Base-by-base conservation (phyloP, 2,797 vertebrate species). In the Halcyon leucocephala region DNA sequence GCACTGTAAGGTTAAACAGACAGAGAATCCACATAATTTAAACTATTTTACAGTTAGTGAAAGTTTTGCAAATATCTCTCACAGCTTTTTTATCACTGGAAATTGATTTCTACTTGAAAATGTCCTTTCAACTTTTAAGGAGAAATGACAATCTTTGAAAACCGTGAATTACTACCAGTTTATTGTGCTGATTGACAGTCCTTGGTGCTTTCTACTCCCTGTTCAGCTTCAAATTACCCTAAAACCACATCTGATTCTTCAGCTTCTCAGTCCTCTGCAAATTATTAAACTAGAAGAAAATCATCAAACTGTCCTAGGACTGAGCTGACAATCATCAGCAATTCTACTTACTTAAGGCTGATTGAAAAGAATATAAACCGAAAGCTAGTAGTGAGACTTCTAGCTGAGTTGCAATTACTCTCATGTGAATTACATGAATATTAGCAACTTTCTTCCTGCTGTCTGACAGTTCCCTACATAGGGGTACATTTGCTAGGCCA, bases 391-490 rank as follows among this genome's bases (percentile, higher is more conserved):
- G 25, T 11, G 10, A 78, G 29, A 58, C 10, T 12, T 25, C 21
- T 9, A 5, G 6, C 0, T 21, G 39, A 71, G 28, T 10, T 79
- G 21, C 7, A 2, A 4, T 60, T 11, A 44, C 26, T 31, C 3
- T 35, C 24, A 28, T 0, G 0, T 64, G 26, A 73, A 18, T 48
- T 18, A 35, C 14, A 7, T 5, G 7, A 44, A 0, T 35, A 61
- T 19, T 35, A 65, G 29, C 24, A 33, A 8, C 35, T 33, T 60
- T 12, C 51, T 15, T 41, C 31, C 44, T 18, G 57, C 29, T 29
- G 10, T 41, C 15, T 24, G 33, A 25, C 69, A 42, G 25, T 18
- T 42, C 57, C 17, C n/a, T 28, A 3, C 5, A 21, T 2, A 24
- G 33, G 42, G 21, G 29, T 26, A 7, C 2, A 4, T 46, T 57